Percentiles rank a stretch among this genome's conserved stretches.
These are phyloP conservation scores for Euplagia quadripunctaria DNA, from an alignment of 2,888 invertebrate genomes.

Conservation along the genomic window DNA sequence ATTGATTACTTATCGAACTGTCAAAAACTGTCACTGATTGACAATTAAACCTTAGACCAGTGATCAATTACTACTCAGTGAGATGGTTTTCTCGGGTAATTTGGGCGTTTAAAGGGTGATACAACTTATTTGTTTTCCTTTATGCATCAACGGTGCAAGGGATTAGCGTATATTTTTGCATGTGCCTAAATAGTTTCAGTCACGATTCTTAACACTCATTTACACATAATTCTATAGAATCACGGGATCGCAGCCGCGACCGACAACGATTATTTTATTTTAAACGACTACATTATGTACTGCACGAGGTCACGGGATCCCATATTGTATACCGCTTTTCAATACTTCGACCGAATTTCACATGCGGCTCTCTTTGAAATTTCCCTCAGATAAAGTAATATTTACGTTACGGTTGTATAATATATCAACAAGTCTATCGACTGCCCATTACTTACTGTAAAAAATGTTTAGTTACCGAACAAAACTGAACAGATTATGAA, in stretches of 20 bases:
- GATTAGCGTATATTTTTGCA: too few species aligned
- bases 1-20: too few species aligned
- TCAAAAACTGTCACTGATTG: too few species aligned
- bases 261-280: neutral
- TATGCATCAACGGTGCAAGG: too few species aligned
- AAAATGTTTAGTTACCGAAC: conserved; percentile 67
- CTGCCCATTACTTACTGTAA: conserved; percentile 73
- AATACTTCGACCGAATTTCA: conserved; percentile 71
- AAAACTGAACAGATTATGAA: conserved; percentile 74
- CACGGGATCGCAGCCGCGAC: neutral
- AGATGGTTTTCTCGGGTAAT: too few species aligned
- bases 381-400: conserved; percentile 73
- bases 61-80: too few species aligned
- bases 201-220: too few species aligned
- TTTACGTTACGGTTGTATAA: conserved; percentile 76
- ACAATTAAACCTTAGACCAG: too few species aligned
- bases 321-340: conserved; percentile 73
- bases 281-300: conserved; percentile 10
- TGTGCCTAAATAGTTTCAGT: too few species aligned
- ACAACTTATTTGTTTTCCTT: too few species aligned
- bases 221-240: neutral
- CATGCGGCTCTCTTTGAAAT: conserved; percentile 76
- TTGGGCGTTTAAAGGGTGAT: too few species aligned
- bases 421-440: conserved; percentile 79
- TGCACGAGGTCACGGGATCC: conserved; percentile 65